phyloP scores from a whole-genome alignment of 2,888 invertebrate species.

The Geotrupes spiniger region DNA sequence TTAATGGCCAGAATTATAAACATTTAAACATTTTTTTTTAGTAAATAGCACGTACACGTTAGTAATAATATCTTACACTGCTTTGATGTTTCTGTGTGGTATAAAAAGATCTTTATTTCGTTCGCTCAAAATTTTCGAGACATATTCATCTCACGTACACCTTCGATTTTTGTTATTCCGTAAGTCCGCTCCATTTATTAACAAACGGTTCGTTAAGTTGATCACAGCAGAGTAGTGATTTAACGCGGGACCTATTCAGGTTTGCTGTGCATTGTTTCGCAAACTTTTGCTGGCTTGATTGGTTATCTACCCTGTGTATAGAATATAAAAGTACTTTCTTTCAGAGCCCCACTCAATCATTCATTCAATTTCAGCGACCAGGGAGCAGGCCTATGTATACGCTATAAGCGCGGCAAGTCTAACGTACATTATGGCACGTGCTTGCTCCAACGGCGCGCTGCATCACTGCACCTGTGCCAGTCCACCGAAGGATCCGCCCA shows the following conservation, averaged over 20 bases:
- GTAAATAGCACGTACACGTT: no score
- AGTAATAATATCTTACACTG: no score
- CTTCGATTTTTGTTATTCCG: no score
- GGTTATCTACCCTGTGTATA: background rate
- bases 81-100: no score
- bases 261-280: no score
- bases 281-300: no score
- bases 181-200: background rate
- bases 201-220: conserved; percentile 21
- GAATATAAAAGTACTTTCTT: conserved; percentile 12
- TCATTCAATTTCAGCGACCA: conserved; percentile 61
- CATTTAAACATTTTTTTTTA: no score
- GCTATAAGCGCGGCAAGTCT: conserved; percentile 78
- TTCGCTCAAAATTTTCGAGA: no score
- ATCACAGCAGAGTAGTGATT: conserved; percentile 4
- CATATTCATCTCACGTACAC: no score
- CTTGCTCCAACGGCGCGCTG: conserved; percentile 72
- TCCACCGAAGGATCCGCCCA: conserved; percentile 64
- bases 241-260: no score
- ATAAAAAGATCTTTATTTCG: no score
- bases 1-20: no score
- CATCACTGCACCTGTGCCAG: conserved; percentile 77
- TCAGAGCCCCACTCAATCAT: background rate
- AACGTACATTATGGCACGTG: conserved; percentile 72
- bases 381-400: conserved; percentile 83